Evolutionary conservation across 1,140 invertebrate species (phyloP).

Genomic region (Probaryconus sp.): DNA sequence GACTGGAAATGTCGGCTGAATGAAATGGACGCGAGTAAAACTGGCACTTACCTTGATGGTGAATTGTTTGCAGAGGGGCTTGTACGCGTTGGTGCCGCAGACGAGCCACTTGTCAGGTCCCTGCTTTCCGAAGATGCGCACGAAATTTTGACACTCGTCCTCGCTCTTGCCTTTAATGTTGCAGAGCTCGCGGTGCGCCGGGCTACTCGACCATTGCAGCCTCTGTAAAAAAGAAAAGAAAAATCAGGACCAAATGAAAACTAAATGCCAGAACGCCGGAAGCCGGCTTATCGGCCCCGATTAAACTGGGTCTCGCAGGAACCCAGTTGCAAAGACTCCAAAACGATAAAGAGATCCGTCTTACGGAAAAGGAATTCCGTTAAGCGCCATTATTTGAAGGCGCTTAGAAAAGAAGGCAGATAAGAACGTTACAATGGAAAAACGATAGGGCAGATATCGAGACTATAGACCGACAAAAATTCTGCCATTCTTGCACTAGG

Average conservation of each 20-base stretch:
- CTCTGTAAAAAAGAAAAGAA: slow-evolving; percentile 80
- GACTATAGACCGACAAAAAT: slow-evolving; percentile 33
- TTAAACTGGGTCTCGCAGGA: slow-evolving; percentile 45
- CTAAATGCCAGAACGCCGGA: slow-evolving; percentile 19
- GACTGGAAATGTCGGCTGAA: background rate
- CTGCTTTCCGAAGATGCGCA: slow-evolving; percentile 89
- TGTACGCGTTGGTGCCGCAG: slow-evolving; percentile 98
- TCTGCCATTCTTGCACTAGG: slow-evolving; percentile 19
- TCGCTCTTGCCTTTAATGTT: slow-evolving; percentile 91
- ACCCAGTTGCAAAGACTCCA: slow-evolving; percentile 39
- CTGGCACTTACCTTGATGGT: slow-evolving; percentile 77
- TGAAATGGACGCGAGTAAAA: slow-evolving; percentile 1
- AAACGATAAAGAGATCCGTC: slow-evolving; percentile 59
- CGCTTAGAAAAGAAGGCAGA: slow-evolving; percentile 47
- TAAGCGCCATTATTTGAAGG: slow-evolving; percentile 54
- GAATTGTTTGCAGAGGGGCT: slow-evolving; percentile 93
- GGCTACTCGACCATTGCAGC: slow-evolving; percentile 90
- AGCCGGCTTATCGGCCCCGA: slow-evolving; percentile 44
- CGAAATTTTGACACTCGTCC: slow-evolving; percentile 97
- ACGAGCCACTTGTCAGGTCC: slow-evolving; percentile 87
- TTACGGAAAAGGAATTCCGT: slow-evolving; percentile 54
- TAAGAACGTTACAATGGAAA: slow-evolving; percentile 57
- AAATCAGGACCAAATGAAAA: slow-evolving; percentile 48
- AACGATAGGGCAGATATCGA: slow-evolving; percentile 50
- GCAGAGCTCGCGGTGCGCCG: slow-evolving; percentile 89